phyloP scores from a whole-genome alignment of 2,797 vertebrate genomes.

The Odontamblyopus lacepedii region DNA sequence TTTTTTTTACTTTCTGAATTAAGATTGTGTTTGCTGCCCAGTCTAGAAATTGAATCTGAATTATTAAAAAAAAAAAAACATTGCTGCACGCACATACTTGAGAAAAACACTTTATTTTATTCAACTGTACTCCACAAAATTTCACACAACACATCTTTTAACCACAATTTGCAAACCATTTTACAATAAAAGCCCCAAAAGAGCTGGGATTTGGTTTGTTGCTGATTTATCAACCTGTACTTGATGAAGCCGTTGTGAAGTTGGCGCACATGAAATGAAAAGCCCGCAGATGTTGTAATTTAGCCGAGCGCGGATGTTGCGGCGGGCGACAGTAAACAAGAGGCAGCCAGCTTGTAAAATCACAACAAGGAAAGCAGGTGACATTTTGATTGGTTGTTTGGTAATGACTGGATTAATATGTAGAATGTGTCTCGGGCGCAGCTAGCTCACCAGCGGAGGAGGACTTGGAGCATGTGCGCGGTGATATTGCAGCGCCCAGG shows the following conservation, averaged over 20 bases:
- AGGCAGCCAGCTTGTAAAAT: slow-evolving; percentile 77
- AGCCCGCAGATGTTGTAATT: slow-evolving; percentile 81
- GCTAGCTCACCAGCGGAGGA: slow-evolving; percentile 29
- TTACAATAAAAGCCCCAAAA: slow-evolving; percentile 4
- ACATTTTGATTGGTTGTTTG: slow-evolving; percentile 82
- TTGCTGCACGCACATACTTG: neutral
- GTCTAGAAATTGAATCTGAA: too few relatives aligned
- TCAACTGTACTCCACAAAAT: neutral
- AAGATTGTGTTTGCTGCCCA: too few relatives aligned
- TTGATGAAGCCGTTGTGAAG: slow-evolving; percentile 72
- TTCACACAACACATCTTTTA: slow-evolving; percentile 11
- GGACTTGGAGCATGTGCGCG: slow-evolving; percentile 32
- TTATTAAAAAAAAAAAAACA: neutral
- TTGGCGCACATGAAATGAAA: slow-evolving; percentile 72
- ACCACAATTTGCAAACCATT: slow-evolving; percentile 24
- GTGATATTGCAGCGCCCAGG: slow-evolving; percentile 54
- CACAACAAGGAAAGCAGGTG: slow-evolving; percentile 74
- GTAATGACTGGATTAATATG: slow-evolving; percentile 80
- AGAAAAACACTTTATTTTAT: neutral
- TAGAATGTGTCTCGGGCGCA: slow-evolving; percentile 67
- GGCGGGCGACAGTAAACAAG: slow-evolving; percentile 74
- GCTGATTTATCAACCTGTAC: slow-evolving; percentile 69
- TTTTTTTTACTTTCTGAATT: too few relatives aligned
- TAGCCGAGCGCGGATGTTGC: slow-evolving; percentile 74
- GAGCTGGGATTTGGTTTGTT: slow-evolving; percentile 22